Base-by-base conservation (phyloP, 1,140 invertebrate species). In the Drosophila oshimai region DNA sequence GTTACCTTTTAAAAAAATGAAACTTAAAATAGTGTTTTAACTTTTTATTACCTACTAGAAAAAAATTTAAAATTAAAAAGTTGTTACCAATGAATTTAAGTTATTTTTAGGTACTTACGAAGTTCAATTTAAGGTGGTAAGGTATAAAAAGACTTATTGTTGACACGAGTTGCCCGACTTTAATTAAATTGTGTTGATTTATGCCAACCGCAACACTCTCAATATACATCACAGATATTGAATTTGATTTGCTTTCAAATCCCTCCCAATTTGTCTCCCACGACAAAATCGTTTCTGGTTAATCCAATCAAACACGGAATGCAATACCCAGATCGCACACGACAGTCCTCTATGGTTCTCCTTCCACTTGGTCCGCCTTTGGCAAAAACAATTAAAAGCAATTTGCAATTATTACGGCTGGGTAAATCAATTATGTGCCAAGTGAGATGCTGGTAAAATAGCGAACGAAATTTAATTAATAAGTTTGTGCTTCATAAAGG, bases 331-430 rank as follows among this genome's bases (percentile, higher is more conserved):
- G 31, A 17, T n/a, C 18, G 22, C 41, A 46, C 34, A 54, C 29
- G 36, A 41, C 37, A 47, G n/a, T 15, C n/a, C 6, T 57, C 22
- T 28, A 15, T 12, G 29, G 12, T 13, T 37, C 10, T 26, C 24
- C 42, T 37, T 41, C 20, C 29, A 24, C 22, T 44, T 31, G 39
- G 22, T 24, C 37, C 46, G 70, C 74, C 68, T 62, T 53, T 53
- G 57, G 64, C 54, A 33, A 41, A 74, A 77, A 83, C 78, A 83
- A 83, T 83, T 83, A 84, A 84, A 78, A 69, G 62, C 79, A 84
- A 84, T 86, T 84, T 79, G 71, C 60, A 74, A 68, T 84, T 84
- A 84, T 79, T 75, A 79, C 60, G 74, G 60, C 47, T 72, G 65
- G 70, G 74, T 72, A 84, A 84, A 72, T 86, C 75, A 84, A 86